A percentile compares a stretch with the other conserved stretches of the same genome.
phyloP scores from a whole-genome alignment of 64 coral and sea anemone genomes.

The Dendrophyllia cribrosa region DNA sequence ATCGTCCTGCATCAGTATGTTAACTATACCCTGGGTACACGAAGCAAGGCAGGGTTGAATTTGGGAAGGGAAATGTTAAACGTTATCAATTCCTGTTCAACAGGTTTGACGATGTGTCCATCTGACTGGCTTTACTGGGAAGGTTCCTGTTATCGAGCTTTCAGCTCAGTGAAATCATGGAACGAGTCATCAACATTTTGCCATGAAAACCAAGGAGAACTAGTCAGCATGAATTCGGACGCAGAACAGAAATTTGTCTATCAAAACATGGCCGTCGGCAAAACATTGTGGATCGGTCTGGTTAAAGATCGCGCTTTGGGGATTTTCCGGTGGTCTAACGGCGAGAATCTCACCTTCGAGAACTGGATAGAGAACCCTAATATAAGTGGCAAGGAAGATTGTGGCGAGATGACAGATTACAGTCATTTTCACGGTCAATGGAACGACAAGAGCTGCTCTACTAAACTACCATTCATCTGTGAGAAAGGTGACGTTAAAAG shows the following conservation, averaged over 20 bases:
- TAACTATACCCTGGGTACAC: no score
- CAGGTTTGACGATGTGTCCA: slow-evolving; percentile 16
- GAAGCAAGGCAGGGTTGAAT: no score
- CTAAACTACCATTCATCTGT: slow-evolving; percentile 30
- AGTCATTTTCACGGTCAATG: background rate
- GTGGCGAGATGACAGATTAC: slow-evolving; percentile 55
- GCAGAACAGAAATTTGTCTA: background rate
- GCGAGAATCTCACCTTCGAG: background rate
- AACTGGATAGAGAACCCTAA: slow-evolving; percentile 25
- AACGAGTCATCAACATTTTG: background rate
- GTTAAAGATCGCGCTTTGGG: background rate
- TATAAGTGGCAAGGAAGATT: background rate
- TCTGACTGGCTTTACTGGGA: background rate
- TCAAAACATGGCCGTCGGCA: background rate
- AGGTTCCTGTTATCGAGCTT: slow-evolving; percentile 28
- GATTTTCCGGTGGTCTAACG: slow-evolving; percentile 19
- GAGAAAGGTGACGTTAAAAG: slow-evolving; percentile 32
- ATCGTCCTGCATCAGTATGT: no score
- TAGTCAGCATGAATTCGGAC: slow-evolving; percentile 21
- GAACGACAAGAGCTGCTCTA: slow-evolving; percentile 29
- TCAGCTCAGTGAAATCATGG: slow-evolving; percentile 1
- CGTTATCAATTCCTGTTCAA: background rate
- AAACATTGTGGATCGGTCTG: slow-evolving; percentile 43
- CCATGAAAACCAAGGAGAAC: background rate
- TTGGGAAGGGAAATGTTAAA: background rate